Percentiles rank a stretch among this genome's conserved stretches.
Conservation (phyloP, 2,113 vertebrate species). For the Tyto alba region DNA sequence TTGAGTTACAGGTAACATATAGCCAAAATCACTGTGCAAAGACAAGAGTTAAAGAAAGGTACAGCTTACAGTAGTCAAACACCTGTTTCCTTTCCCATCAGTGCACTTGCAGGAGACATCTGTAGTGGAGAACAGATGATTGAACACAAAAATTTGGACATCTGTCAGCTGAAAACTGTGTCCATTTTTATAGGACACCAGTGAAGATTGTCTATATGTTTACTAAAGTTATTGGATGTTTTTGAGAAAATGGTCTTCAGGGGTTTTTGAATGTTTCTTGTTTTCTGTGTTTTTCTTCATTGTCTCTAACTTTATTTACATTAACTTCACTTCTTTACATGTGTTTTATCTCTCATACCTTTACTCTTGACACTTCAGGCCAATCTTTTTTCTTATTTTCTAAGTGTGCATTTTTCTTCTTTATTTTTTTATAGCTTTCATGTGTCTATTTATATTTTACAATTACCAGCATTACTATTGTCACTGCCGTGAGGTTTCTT, state of each 20-base stretch:
- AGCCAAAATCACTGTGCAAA: background rate
- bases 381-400: background rate
- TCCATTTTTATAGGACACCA: background rate
- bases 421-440: background rate
- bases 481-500: background rate
- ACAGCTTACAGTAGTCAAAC: fast-evolving
- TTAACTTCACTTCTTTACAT: background rate
- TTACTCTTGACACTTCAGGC: background rate
- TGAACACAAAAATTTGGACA: background rate
- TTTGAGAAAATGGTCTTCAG: background rate
- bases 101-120: background rate
- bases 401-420: background rate
- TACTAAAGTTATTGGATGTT: background rate
- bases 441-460: background rate
- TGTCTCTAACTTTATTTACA: background rate
- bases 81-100: background rate
- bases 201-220: background rate
- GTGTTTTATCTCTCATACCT: background rate
- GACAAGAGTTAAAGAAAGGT: background rate
- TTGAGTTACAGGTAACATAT: background rate
- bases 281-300: background rate
- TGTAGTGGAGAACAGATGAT: background rate
- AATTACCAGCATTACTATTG: background rate
- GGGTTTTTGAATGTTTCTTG: background rate
- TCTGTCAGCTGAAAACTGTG: background rate